Evolutionary conservation across 1,140 invertebrate genomes (phyloP).

Genomic region (Bombus waltoni): DNA sequence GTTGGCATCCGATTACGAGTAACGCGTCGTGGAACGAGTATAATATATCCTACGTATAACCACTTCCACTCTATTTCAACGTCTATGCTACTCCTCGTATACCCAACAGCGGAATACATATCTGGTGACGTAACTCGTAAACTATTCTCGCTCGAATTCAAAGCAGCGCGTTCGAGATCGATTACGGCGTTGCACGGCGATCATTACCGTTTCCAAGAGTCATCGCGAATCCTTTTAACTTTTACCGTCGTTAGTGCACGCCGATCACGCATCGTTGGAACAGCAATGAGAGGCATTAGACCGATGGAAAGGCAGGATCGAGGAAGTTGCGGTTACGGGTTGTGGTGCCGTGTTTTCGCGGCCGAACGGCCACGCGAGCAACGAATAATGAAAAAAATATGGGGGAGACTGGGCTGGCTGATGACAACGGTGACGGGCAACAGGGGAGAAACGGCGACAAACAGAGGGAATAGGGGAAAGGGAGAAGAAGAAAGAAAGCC

Average conservation of each 20-base stretch:
- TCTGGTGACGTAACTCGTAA: background rate
- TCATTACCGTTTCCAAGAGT: slow-evolving; percentile 36
- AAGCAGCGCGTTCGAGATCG: slow-evolving; percentile 19
- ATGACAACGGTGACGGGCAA: slow-evolving; percentile 50
- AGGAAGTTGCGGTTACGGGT: slow-evolving; percentile 73
- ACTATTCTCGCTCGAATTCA: background rate
- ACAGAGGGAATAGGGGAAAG: background rate
- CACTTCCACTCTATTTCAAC: background rate
- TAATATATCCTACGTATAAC: background rate
- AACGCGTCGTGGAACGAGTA: background rate
- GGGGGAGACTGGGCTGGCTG: slow-evolving; percentile 19
- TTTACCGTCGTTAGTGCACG: slow-evolving; percentile 48
- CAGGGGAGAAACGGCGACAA: slow-evolving; percentile 15
- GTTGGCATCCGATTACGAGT: background rate
- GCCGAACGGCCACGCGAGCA: slow-evolving; percentile 68
- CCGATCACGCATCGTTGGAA: slow-evolving; percentile 57
- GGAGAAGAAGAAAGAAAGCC: slow-evolving; percentile 19
- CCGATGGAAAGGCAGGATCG: slow-evolving; percentile 57
- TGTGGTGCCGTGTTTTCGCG: slow-evolving; percentile 74
- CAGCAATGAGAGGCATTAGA: slow-evolving; percentile 60
- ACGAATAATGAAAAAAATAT: slow-evolving; percentile 64
- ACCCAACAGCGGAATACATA: background rate
- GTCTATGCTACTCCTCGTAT: background rate
- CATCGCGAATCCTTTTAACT: slow-evolving; percentile 50
- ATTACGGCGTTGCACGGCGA: background rate